Base-by-base conservation (phyloP, 2,888 invertebrate species). In the Operophtera brumata region DNA sequence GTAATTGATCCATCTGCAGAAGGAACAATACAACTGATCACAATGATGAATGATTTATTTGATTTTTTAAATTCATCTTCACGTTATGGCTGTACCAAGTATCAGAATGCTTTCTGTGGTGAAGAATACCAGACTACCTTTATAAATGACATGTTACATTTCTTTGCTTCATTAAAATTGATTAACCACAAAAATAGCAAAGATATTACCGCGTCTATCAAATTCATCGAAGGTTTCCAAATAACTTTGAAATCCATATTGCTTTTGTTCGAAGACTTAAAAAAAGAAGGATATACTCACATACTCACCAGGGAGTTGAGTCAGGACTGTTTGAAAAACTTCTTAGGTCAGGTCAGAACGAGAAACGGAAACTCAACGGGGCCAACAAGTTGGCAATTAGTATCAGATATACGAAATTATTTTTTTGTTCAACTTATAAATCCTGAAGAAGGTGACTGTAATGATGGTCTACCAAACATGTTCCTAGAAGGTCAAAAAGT, bases 301-400 rank as follows among this genome's bases (percentile, higher is more conserved):
- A 10, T 62, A 11, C 54, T 47, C 11, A 64, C 64, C 5, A 47
- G 58, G 57, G 42, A 50, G 26, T 46, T 61, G 41, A 62, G 57
- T 37, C 53, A 40, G 51, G 62, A 61, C 40, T 49, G 41, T 34
- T 43, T 59, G 13, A 40, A 59, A 35, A 53, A 40, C 6, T 62
- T 59, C 20, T 64, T 62, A 14, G 53, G 50, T 5, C 26, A 48
- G 0, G 12, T 52, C n/a, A 36, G 42, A 41, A 32, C 14, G 36
- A 13, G 9, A 35, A 47, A 11, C 26, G 41, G 20, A 20, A 41
- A 28, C 8, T 10, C 26, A 7, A 40, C 12, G 10, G 25, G 12
- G 30, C 46, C 47, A 12, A 42, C 40, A 36, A 30, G 20, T 8
- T 36, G 52, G 36, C 52, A 47, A 20, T 14, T 47, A 3, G 20